Percentiles rank a stretch among this genome's conserved stretches.
Conservation (phyloP, 2,797 vertebrate species). For the Tokudaia muenninki region DNA sequence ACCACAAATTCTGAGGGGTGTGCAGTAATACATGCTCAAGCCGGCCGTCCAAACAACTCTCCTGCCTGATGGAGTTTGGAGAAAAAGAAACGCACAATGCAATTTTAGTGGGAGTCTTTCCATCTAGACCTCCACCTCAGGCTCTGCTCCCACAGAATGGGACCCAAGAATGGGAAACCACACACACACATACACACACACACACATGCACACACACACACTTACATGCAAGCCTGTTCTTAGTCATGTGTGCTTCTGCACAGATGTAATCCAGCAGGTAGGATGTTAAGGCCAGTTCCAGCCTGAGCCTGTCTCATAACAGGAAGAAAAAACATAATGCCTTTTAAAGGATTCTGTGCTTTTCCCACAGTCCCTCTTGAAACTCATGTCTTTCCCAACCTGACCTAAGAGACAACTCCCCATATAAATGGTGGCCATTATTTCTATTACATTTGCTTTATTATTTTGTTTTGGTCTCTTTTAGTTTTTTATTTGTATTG, state of each 20-base stretch:
- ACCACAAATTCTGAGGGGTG: not conserved
- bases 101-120: not conserved
- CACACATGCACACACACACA: not conserved
- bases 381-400: not conserved
- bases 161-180: not conserved
- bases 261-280: not conserved
- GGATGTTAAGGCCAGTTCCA: not conserved
- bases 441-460: not conserved
- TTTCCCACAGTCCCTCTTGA: constrained; percentile 21
- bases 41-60: not conserved
- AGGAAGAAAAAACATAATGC: not conserved
- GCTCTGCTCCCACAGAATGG: constrained; percentile 11
- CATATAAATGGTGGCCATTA: not conserved
- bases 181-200: not conserved
- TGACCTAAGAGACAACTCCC: not conserved
- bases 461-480: not conserved
- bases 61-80: not conserved
- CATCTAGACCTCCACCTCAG: not conserved
- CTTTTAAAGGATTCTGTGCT: not conserved
- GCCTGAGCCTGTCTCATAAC: not conserved
- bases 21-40: not conserved
- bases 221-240: not conserved
- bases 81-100: not conserved
- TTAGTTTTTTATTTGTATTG: not conserved
- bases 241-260: not conserved